Base-by-base conservation (phyloP, 37 sponge, comb jelly and placozoan species). In the Tethya wilhelma region DNA sequence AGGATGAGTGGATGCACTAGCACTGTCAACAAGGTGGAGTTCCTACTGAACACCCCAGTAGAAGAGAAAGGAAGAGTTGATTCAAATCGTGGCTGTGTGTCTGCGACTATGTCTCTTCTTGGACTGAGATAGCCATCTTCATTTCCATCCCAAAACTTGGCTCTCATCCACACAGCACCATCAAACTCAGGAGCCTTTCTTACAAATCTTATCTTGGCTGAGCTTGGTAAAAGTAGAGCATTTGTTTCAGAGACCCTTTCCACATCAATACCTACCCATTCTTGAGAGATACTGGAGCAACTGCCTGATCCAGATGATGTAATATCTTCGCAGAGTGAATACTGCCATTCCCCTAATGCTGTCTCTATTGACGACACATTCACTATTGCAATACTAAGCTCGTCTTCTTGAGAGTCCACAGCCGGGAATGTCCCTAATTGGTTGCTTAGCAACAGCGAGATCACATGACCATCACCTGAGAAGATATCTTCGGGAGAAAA, bases 111-210 rank as follows among this genome's bases (percentile, higher is more conserved):
- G 44, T 77, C 67, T 0, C 26, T 32, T 20, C 41, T 33, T 29
- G 77, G 31, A 32, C 90, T 89, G n/a, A 80, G 59, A 59, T 71
- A 86, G 4, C 87, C 96, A 76, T 88, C 92, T 28, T 30, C 9
- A 34, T 82, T 87, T 37, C 96, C 96, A 79, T 95, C 96, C 96
- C 96, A 95, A 23, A 85, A 43, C 39, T 88, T 91, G 17, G 68
- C 85, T 25, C 80, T 77, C 64, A 95, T 0, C 96, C 96, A 95
- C 0, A 83, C 87, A 5, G 90, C 86, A 30, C 93, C 96, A 26
- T 91, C 91, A 17, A 95, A 46, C 29, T 28, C 72, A 2, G 82
- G 36, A 17, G 71, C 19, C 56, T 32, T 77, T 29, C 87, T 79
- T 37, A 88, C 82, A 73, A 91, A 91, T 37, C 96, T 79, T 2